Evolutionary conservation across 2,797 vertebrate genomes (phyloP).

Genomic region (Phalloptychus januarius): DNA sequence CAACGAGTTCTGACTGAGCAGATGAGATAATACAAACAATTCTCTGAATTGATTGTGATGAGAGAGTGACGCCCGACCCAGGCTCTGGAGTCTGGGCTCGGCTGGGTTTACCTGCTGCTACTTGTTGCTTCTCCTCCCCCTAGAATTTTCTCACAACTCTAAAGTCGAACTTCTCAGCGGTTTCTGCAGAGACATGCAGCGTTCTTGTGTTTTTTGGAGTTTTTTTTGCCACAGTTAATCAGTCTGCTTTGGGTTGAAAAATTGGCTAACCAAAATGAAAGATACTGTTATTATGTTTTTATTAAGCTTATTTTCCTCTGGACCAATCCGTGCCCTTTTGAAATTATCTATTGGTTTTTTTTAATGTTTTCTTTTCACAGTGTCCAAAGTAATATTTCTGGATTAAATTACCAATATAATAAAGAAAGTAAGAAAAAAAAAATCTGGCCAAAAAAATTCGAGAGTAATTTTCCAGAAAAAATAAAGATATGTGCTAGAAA

Average conservation of each 20-base stretch:
- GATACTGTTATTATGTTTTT: neutral
- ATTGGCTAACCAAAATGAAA: neutral
- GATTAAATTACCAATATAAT: too few species aligned
- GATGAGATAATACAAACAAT: neutral
- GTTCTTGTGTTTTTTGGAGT: too few species aligned
- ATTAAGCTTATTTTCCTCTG: too few species aligned
- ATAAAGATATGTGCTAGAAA: too few species aligned
- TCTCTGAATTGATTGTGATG: neutral
- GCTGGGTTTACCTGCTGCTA: slow-evolving; percentile 40
- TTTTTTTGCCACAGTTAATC: neutral
- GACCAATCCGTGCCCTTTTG: too few species aligned
- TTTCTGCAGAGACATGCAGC: neutral
- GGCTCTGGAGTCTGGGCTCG: slow-evolving; percentile 42
- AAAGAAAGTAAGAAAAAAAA: too few species aligned
- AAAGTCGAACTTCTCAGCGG: neutral
- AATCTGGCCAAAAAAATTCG: too few species aligned
- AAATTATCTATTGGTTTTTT: too few species aligned
- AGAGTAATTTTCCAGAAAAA: too few species aligned
- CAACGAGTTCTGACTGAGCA: neutral
- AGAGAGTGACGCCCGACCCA: neutral
- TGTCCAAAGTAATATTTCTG: too few species aligned
- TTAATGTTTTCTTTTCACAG: too few species aligned
- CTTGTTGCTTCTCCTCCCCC: slow-evolving; percentile 40
- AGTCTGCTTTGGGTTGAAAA: neutral
- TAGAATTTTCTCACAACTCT: slow-evolving; percentile 54